A percentile compares a stretch with the other conserved stretches of the same genome.
Evolutionary conservation across 2,113 vertebrate species (phyloP).

Genomic region (Blennius ocellaris): DNA sequence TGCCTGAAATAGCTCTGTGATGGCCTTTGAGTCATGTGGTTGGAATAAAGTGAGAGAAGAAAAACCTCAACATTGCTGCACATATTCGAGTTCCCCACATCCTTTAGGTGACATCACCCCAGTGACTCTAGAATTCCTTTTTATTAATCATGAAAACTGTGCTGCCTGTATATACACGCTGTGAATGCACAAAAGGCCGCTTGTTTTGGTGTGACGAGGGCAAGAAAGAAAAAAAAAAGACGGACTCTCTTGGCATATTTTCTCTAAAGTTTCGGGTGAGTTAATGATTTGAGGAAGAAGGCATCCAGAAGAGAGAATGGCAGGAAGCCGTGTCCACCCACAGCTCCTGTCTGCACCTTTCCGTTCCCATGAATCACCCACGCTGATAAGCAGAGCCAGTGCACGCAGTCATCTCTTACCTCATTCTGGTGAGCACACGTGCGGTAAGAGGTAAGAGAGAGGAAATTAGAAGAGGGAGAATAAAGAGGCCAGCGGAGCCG

Average conservation of each 20-base stretch:
- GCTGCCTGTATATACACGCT: neutral
- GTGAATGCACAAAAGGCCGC: conserved; percentile 43
- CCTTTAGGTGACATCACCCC: conserved; percentile 49
- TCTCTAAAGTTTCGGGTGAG: conserved; percentile 23
- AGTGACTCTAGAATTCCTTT: conserved; percentile 38
- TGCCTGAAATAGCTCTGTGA: conserved; percentile 66
- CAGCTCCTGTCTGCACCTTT: conserved; percentile 69
- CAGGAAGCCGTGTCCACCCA: conserved; percentile 77
- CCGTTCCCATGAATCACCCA: conserved; percentile 77
- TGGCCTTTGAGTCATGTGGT: conserved; percentile 60
- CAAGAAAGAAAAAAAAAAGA: neutral
- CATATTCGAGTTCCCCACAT: conserved; percentile 1
- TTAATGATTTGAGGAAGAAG: conserved; percentile 73
- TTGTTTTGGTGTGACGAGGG: conserved; percentile 12
- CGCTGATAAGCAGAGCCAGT: conserved; percentile 58
- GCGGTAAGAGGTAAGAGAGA: conserved; percentile 62
- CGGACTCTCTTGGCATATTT: conserved; percentile 6
- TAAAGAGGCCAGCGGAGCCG: conserved; percentile 25
- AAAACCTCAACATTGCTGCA: conserved; percentile 1
- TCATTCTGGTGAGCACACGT: conserved; percentile 58
- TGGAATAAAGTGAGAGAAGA: conserved; percentile 53
- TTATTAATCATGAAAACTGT: conserved; percentile 14
- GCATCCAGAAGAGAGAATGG: conserved; percentile 70
- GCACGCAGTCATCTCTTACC: conserved; percentile 56
- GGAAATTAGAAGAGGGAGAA: conserved; percentile 39